A percentile compares a stretch with the other conserved stretches of the same genome.
phyloP scores from a whole-genome alignment of 2,113 vertebrate genomes.

The Petrocephalus zakoni region DNA sequence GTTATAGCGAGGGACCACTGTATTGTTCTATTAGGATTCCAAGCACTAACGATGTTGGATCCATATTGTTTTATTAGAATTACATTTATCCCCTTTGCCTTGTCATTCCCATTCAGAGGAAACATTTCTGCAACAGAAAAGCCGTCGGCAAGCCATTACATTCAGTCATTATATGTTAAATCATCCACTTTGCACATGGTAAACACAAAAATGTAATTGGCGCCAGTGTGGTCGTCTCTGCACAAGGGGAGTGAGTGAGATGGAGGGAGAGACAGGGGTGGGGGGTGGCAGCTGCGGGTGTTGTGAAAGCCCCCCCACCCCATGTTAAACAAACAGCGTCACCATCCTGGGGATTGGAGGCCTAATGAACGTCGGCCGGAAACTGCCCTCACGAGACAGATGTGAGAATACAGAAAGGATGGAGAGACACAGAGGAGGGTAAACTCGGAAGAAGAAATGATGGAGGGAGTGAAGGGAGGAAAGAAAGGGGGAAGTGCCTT shows the following conservation, averaged over 20 bases:
- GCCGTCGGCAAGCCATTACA: neutral
- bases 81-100: neutral
- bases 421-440: neutral
- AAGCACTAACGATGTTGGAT: neutral
- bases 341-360: neutral
- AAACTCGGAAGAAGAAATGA: neutral
- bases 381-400: neutral
- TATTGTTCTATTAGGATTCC: neutral
- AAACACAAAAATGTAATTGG: slow-evolving; percentile 14
- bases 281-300: slow-evolving; percentile 23
- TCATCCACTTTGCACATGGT: neutral
- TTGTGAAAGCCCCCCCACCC: slow-evolving; percentile 28
- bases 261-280: slow-evolving; percentile 11
- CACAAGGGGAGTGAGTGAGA: neutral
- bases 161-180: neutral
- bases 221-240: neutral
- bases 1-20: too few species aligned
- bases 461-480: neutral
- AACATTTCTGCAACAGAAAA: neutral
- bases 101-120: neutral
- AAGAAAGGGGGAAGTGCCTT: neutral
- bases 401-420: neutral
- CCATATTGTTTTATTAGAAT: neutral
- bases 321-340: slow-evolving; percentile 28
- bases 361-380: slow-evolving; percentile 25